Conservation (phyloP, 1,140 invertebrate species). For the Belonocnema kinseyi region DNA sequence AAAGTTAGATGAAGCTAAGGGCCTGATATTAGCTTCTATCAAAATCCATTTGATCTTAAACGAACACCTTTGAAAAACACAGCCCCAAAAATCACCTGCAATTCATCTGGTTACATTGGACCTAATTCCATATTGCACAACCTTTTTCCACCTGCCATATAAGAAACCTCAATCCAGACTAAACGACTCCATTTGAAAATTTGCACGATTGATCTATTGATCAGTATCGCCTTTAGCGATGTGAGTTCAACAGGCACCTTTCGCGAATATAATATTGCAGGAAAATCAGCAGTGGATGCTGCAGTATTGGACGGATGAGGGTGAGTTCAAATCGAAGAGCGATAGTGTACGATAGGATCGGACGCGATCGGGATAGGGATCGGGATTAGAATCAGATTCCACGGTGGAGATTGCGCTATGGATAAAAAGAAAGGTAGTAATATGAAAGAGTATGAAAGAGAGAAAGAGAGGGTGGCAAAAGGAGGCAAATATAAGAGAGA, state of each 20-base stretch:
- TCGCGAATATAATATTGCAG: conserved; percentile 11
- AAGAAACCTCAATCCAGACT: background rate
- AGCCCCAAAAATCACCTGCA: background rate
- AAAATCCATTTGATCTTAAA: too few relatives aligned
- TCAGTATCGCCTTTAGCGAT: background rate
- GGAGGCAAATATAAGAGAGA: conserved; percentile 46
- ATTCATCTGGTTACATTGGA: background rate
- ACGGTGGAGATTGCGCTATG: conserved; percentile 40
- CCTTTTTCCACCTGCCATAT: background rate
- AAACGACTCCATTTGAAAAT: conserved; percentile 16
- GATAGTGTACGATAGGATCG: conserved; percentile 47
- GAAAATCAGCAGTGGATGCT: conserved; percentile 14
- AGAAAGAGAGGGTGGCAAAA: conserved; percentile 44
- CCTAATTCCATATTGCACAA: background rate
- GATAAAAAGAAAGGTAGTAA: conserved; percentile 28
- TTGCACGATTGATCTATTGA: conserved; percentile 20
- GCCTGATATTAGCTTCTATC: too few relatives aligned
- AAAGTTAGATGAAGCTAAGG: too few relatives aligned
- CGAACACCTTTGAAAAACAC: too few relatives aligned
- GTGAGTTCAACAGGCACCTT: conserved; percentile 11
- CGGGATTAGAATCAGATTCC: conserved; percentile 52
- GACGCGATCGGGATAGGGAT: conserved; percentile 36
- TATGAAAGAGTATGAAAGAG: conserved; percentile 42
- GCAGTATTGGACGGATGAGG: background rate
- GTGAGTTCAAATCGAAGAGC: conserved; percentile 38